These are phyloP conservation scores for Clarias fuscus DNA, from an alignment of 2,797 vertebrate species.

Conservation along the genomic window DNA sequence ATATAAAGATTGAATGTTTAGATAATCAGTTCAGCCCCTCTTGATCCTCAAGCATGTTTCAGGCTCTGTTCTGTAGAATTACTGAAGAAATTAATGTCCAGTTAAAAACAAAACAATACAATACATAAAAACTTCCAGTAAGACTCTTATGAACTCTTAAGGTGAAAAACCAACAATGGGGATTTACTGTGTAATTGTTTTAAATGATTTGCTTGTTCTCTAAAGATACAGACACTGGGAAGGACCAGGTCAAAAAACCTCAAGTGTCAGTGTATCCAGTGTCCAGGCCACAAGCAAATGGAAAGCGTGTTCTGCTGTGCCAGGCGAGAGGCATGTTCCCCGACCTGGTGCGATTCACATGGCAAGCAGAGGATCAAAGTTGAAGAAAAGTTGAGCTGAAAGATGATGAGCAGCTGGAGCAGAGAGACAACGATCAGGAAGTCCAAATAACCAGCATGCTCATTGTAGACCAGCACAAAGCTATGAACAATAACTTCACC, in stretches of 20 bases:
- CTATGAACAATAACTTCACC: not conserved
- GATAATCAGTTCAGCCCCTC: too few relatives aligned
- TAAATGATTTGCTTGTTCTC: not conserved
- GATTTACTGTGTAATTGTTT: not conserved
- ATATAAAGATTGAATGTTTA: too few relatives aligned
- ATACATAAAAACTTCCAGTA: too few relatives aligned
- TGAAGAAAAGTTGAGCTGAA: rapidly evolving
- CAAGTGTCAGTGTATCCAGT: conserved; percentile 5
- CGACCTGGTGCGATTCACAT: conserved; percentile 66
- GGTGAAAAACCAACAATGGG: too few relatives aligned
- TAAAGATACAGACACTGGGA: not conserved
- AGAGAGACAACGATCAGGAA: not conserved
- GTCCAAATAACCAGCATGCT: conserved; percentile 67
- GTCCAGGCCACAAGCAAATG: not conserved
- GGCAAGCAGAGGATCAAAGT: conserved; percentile 53
- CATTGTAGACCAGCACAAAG: conserved; percentile 47
- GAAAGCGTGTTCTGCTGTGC: conserved; percentile 57
- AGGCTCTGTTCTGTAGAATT: not conserved
- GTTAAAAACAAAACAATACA: not conserved
- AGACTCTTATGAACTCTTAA: too few relatives aligned
- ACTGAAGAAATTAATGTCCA: not conserved
- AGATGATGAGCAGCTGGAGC: not conserved
- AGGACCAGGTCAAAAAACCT: not conserved
- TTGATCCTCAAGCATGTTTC: not conserved
- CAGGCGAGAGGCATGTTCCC: conserved; percentile 75